Evolutionary conservation across 2,888 invertebrate genomes (phyloP), one percentile per base, ranked within the genome.

Genomic region (Agrotis exclamationis): DNA sequence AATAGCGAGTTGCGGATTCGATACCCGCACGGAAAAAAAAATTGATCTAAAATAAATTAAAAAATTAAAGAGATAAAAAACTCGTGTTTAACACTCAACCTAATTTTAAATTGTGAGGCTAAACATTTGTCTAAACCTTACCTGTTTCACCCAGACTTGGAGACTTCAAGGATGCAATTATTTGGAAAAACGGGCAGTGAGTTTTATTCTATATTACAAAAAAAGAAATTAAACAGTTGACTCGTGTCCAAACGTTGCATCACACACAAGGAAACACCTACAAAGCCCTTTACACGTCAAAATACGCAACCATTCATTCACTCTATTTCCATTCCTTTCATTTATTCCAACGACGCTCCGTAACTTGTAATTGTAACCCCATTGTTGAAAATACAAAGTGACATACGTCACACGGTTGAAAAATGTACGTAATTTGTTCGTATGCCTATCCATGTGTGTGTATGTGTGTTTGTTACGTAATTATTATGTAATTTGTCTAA

Each of bases 341-440:
- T 77, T 79, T 76, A 76, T 76, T 78, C 57, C 57, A 45, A 59
- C 7, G 48, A 63, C 58, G 56, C 47, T 39, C 39, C 47, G 57
- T 58, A 72, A 69, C 82, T 77, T 56, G 70, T 60, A 73, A 80
- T 77, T 56, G 70, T 60, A 73, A 80, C 60, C 33, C 74, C 64
- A 74, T 83, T 84, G 85, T 84, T 56, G 22, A 59, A 39, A 64
- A 44, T 9, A 66, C 58, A 57, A 57, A 67, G 60, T 74, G 82
- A 82, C 65, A 70, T 63, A 72, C 74, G 83, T 77, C 82, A 76
- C 70, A 70, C 70, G 58, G 65, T 78, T 83, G 76, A 85, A 80
- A 84, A 82, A 85, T 82, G 78, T 63, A 60, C 54, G 74, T 77
- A 44, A 84, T 86, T 80, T 82, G 84, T 84, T 70, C 58, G 65